Conservation (phyloP, 2,113 vertebrate species). For the Axis porcinus region DNA sequence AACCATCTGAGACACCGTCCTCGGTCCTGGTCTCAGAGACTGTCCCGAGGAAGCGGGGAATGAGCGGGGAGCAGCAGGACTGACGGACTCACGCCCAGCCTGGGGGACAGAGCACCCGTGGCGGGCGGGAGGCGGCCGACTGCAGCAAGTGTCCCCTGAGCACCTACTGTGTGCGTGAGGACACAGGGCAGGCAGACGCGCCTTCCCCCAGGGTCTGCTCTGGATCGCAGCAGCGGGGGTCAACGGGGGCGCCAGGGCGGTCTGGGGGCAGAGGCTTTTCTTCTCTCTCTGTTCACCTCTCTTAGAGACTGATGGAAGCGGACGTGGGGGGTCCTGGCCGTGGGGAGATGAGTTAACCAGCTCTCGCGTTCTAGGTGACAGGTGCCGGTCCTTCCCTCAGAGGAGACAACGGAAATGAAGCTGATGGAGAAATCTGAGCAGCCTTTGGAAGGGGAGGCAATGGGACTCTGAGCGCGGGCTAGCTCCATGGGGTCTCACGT, state of each 20-base stretch:
- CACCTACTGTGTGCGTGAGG: not conserved
- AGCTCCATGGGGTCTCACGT: fast-evolving
- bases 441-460: not conserved
- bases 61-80: not conserved
- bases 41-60: not conserved
- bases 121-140: not conserved
- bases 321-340: not conserved
- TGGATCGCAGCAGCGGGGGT: not conserved
- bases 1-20: not conserved
- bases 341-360: not conserved
- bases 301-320: not conserved
- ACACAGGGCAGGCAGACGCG: not conserved
- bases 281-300: no score
- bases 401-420: not conserved
- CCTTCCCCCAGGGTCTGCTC: not conserved
- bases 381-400: fast-evolving
- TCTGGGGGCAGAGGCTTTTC: not conserved
- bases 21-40: not conserved
- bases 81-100: not conserved
- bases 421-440: not conserved
- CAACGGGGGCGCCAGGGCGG: not conserved
- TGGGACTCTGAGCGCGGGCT: not conserved
- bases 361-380: not conserved
- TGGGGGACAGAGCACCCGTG: fast-evolving
- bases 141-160: not conserved